Percentiles rank a stretch among this genome's conserved stretches.
Conservation (phyloP, 2,797 vertebrate genomes). For the Trichosurus vulpecula region DNA sequence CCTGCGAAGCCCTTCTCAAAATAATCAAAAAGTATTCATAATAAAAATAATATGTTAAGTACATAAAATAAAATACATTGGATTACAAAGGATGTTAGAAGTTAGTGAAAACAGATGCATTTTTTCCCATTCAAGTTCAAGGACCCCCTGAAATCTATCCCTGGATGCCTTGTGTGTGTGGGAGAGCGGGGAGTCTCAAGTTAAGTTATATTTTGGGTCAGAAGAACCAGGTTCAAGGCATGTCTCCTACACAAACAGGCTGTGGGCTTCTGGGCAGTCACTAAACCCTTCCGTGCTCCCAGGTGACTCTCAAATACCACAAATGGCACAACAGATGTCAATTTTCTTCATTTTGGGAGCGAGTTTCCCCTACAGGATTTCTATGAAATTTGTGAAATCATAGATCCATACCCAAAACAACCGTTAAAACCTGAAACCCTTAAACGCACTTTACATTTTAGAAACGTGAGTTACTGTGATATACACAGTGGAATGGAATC, state of each 20-base stretch:
- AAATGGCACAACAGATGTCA: neutral
- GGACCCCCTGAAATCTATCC: neutral
- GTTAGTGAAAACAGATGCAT: neutral
- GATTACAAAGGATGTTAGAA: neutral
- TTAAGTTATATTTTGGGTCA: neutral
- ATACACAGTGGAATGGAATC: neutral
- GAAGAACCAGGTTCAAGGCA: neutral
- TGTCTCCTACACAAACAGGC: neutral
- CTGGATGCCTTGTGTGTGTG: neutral
- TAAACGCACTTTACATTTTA: neutral
- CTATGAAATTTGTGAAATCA: neutral
- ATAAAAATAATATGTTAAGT: neutral
- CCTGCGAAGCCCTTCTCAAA: neutral
- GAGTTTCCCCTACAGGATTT: neutral
- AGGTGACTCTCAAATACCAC: neutral
- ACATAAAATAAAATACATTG: neutral
- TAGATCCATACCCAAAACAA: neutral
- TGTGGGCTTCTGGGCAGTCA: neutral
- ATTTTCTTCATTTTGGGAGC: neutral
- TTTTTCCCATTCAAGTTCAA: neutral
- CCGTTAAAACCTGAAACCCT: neutral
- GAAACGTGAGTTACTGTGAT: neutral
- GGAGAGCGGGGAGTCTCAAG: neutral
- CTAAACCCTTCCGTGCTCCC: neutral
- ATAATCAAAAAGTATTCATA: neutral